phyloP scores from a whole-genome alignment of 2,113 vertebrate species.

The Garra rufa region DNA sequence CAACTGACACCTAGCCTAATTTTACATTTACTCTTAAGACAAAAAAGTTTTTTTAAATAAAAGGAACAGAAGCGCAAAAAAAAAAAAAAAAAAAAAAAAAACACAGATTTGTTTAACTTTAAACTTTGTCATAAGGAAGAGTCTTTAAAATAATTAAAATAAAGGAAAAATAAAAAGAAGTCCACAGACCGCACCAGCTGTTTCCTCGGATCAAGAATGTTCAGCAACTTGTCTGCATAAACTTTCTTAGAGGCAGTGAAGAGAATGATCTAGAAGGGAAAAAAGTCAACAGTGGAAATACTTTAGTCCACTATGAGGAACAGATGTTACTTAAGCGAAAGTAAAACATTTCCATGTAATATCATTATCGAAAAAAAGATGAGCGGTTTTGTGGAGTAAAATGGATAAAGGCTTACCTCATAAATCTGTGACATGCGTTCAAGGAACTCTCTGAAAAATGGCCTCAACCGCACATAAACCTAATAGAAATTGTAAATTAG shows the following conservation, averaged over 20 bases:
- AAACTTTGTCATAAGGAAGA: not conserved
- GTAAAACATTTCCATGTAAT: not conserved
- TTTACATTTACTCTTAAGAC: not conserved
- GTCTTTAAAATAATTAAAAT: not conserved
- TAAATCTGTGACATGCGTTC: slow-evolving; percentile 99
- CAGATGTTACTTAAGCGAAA: not conserved
- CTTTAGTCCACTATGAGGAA: slow-evolving; percentile 1
- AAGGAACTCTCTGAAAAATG: slow-evolving; percentile 97
- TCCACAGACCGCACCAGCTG: slow-evolving; percentile 91
- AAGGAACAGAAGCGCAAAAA: not conserved
- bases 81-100: not conserved
- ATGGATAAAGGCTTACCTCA: slow-evolving; percentile 80
- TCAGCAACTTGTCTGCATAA: slow-evolving; percentile 98
- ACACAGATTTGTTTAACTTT: not conserved
- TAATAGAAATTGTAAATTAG: slow-evolving; percentile 56
- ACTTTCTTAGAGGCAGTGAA: slow-evolving; percentile 99
- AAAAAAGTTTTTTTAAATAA: not conserved
- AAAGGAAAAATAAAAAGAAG: not conserved
- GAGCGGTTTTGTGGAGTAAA: not conserved
- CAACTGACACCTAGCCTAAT: slow-evolving; percentile 8
- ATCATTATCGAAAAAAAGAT: not conserved
- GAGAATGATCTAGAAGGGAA: slow-evolving; percentile 88
- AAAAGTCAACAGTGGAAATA: not conserved
- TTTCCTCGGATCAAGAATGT: slow-evolving; percentile 98
- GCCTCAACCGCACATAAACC: slow-evolving; percentile 96